A percentile compares a stretch with the other conserved stretches of the same genome.
Evolutionary conservation across 37 sponge, comb jelly and placozoan species (phyloP).

Genomic region (Beroe forskalii): DNA sequence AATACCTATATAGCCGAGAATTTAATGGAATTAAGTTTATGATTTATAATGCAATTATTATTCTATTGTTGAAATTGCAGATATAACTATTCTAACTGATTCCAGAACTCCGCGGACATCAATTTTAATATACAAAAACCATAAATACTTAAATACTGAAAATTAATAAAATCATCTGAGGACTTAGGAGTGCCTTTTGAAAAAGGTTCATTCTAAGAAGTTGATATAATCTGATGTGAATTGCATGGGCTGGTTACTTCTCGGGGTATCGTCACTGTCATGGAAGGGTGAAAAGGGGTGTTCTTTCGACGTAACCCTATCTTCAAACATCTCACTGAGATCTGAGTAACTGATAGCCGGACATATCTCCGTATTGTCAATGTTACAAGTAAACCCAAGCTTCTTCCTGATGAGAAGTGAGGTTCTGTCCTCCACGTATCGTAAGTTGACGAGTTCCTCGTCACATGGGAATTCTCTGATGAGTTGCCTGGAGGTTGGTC

Average conservation of each 20-base stretch:
- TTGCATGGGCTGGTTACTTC: background rate
- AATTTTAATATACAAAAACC: too few species aligned
- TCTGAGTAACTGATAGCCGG: background rate
- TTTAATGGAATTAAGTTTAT: too few species aligned
- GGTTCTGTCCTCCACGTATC: background rate
- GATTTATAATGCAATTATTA: too few species aligned
- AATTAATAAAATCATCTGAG: too few species aligned
- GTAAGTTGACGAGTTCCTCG: background rate
- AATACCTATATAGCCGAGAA: too few species aligned
- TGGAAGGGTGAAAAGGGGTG: conserved; percentile 20
- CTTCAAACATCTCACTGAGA: background rate
- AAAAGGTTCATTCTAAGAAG: too few species aligned
- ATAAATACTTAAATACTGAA: too few species aligned
- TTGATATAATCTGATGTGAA: background rate
- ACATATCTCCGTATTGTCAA: background rate
- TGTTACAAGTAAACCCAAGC: background rate
- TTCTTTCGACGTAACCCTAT: background rate
- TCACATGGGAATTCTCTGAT: background rate
- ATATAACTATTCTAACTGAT: too few species aligned
- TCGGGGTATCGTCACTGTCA: background rate
- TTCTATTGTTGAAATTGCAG: too few species aligned
- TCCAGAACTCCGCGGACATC: too few species aligned
- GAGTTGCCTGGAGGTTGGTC: background rate
- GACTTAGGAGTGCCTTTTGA: too few species aligned
- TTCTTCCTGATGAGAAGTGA: background rate